These are phyloP conservation scores for Anguilla pacifica DNA, from an alignment of 2,797 vertebrate species.

Conservation along the genomic window DNA sequence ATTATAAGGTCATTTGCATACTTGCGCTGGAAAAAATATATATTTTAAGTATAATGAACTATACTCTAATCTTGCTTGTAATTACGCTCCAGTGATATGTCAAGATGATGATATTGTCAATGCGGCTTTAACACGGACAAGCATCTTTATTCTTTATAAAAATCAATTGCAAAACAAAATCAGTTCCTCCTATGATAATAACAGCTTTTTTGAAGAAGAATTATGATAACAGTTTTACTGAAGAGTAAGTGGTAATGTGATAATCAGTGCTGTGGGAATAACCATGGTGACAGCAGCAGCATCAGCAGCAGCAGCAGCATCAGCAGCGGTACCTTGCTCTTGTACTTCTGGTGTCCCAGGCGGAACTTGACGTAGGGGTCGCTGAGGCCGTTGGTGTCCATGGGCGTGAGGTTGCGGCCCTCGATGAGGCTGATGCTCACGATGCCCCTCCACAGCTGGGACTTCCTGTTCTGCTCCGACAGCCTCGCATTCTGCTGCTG, in stretches of 20 bases:
- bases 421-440: slow-evolving; percentile 87
- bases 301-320: too few relatives aligned
- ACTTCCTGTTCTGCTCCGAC: slow-evolving; percentile 80
- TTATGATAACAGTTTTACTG: background rate
- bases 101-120: too few relatives aligned
- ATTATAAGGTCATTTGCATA: background rate
- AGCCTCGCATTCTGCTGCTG: slow-evolving; percentile 80
- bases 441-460: slow-evolving; percentile 86
- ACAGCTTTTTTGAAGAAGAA: background rate
- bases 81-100: background rate
- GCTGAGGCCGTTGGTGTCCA: slow-evolving; percentile 87
- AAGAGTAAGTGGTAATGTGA: background rate
- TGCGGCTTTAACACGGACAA: background rate
- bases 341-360: slow-evolving; percentile 87
- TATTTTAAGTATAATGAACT: background rate
- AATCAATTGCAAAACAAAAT: background rate
- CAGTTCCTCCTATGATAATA: background rate
- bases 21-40: background rate
- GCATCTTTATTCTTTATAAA: background rate
- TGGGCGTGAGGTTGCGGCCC: slow-evolving; percentile 79
- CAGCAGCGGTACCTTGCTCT: slow-evolving; percentile 80
- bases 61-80: background rate
- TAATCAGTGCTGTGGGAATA: background rate
- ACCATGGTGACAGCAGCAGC: background rate
- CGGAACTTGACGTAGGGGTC: slow-evolving; percentile 91